phyloP scores from a whole-genome alignment of 2,113 vertebrate species.

The Drymodes brunneopygia region DNA sequence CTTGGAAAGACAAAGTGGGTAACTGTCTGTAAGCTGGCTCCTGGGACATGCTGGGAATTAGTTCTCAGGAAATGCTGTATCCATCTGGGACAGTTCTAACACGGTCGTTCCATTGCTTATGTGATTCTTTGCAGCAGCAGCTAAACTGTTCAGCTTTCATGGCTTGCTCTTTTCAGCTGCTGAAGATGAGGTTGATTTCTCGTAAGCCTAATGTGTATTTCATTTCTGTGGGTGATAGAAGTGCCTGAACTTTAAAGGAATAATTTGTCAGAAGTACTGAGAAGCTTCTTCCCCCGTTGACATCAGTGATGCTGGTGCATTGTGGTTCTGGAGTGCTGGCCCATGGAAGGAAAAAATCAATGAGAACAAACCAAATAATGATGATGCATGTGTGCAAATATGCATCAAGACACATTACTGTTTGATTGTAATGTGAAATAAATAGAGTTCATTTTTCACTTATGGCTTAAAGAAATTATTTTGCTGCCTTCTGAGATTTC shows the following conservation, averaged over 20 bases:
- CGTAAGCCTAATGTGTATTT: background rate
- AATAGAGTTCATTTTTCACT: conserved; percentile 56
- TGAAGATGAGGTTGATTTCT: background rate
- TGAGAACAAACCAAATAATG: conserved; percentile 16
- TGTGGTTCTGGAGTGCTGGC: conserved; percentile 1
- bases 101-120: background rate
- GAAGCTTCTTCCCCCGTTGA: background rate
- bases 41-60: conserved; percentile 22
- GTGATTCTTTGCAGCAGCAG: background rate
- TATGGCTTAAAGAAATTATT: conserved; percentile 19
- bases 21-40: conserved; percentile 18
- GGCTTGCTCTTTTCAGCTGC: background rate
- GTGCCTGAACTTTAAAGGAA: background rate
- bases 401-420: conserved; percentile 3
- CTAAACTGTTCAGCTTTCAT: background rate
- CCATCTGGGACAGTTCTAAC: background rate
- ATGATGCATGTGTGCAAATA: background rate
- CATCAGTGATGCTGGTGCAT: background rate
- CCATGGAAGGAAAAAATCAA: conserved; percentile 21
- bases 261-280: conserved; percentile 3
- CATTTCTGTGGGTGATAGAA: background rate
- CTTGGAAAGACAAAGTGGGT: conserved; percentile 15
- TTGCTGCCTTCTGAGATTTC: background rate
- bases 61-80: conserved; percentile 24
- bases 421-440: conserved; percentile 45